Percentiles rank a stretch among this genome's conserved stretches.
Evolutionary conservation across 1,140 invertebrate species (phyloP).

Genomic region (Musca vetustissima): DNA sequence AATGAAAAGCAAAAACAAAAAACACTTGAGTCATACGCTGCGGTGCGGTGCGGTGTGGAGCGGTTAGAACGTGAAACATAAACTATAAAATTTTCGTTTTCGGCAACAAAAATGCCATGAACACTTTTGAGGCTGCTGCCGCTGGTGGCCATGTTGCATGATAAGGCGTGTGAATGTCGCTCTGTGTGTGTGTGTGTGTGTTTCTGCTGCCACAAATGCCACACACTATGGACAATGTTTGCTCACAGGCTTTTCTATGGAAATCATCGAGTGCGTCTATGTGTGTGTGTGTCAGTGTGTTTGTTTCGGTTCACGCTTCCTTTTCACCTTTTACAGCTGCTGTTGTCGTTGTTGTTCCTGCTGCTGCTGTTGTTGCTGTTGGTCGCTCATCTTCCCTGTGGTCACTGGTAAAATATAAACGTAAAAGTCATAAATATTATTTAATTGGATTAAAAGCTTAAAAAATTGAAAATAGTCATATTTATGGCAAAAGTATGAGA

Average conservation of each 20-base stretch:
- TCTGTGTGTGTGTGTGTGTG: background rate
- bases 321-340: too few relatives aligned
- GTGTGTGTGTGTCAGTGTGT: background rate
- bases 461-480: constrained; percentile 16
- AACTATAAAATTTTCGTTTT: constrained; percentile 22
- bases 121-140: background rate
- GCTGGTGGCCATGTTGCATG: background rate
- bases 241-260: too few relatives aligned
- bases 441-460: constrained; percentile 24
- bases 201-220: constrained; percentile 15
- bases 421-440: constrained; percentile 20
- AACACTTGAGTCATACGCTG: constrained; percentile 10
- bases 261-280: too few relatives aligned
- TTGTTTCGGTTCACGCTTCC: too few relatives aligned
- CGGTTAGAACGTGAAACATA: constrained; percentile 19
- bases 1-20: background rate
- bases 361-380: too few relatives aligned
- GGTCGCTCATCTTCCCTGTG: background rate
- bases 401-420: constrained; percentile 12
- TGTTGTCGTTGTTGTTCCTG: too few relatives aligned
- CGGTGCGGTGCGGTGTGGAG: too few relatives aligned
- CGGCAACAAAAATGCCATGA: too few relatives aligned
- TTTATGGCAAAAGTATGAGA: constrained; percentile 10
- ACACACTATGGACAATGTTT: background rate
- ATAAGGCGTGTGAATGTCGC: background rate